Evolutionary conservation across 1,140 invertebrate genomes (phyloP).

Genomic region (Bombus haemorrhoidalis): DNA sequence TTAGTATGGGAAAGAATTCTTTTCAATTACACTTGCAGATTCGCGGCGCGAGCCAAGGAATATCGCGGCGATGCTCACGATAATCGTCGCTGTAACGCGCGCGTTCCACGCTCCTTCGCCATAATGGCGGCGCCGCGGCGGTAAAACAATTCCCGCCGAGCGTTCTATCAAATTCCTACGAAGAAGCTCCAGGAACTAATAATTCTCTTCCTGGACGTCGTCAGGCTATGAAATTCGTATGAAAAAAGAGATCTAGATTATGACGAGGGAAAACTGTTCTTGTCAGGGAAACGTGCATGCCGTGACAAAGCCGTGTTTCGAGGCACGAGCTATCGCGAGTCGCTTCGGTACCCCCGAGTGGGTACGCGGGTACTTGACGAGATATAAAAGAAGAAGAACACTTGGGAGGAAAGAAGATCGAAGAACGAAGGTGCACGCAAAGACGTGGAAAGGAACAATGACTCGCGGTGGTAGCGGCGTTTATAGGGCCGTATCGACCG

Average conservation of each 20-base stretch:
- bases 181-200: not conserved
- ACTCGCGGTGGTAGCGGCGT: constrained; percentile 57
- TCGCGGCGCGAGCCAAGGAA: not conserved
- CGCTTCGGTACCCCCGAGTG: constrained; percentile 57
- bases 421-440: constrained; percentile 44
- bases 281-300: constrained; percentile 34
- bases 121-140: not conserved
- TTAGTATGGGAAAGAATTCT: not conserved
- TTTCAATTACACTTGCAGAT: constrained; percentile 39
- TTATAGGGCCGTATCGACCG: constrained; percentile 57
- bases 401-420: not conserved
- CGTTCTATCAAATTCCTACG: not conserved
- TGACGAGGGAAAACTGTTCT: not conserved
- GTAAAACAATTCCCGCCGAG: not conserved
- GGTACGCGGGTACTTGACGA: constrained; percentile 34
- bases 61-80: not conserved
- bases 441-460: constrained; percentile 70
- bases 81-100: constrained; percentile 6
- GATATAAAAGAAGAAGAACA: not conserved
- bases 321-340: constrained; percentile 63
- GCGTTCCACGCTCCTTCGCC: not conserved
- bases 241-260: not conserved
- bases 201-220: not conserved
- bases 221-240: not conserved
- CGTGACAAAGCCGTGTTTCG: constrained; percentile 52